Evolutionary conservation across 2,113 vertebrate species (phyloP).

Genomic region (Syngnathus typhle): DNA sequence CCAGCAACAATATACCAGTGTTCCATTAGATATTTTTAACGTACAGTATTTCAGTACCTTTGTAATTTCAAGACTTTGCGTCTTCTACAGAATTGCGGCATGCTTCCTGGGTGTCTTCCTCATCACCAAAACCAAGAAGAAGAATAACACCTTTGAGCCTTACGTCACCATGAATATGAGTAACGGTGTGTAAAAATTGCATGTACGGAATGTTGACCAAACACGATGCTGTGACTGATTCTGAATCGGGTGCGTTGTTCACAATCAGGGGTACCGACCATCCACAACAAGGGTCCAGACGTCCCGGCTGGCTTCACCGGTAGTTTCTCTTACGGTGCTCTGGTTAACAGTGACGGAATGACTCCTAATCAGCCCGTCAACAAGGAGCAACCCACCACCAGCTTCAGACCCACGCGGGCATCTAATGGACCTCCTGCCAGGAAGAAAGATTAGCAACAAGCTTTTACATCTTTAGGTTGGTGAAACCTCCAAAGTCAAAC

Average conservation of each 20-base stretch:
- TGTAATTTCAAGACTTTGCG: not conserved
- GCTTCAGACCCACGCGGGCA: constrained; percentile 35
- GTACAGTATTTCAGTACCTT: not conserved
- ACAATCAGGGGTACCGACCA: constrained; percentile 80
- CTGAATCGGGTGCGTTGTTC: not conserved
- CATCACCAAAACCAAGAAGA: constrained; percentile 85
- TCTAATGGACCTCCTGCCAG: constrained; percentile 68
- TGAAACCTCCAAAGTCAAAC: constrained; percentile 13
- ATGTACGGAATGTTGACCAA: not conserved
- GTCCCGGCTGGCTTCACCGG: constrained; percentile 85
- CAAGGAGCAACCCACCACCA: constrained; percentile 67
- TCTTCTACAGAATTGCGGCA: constrained; percentile 71
- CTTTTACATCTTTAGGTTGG: not conserved
- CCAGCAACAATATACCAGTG: not conserved
- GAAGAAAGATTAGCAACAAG: constrained; percentile 68
- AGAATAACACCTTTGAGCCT: constrained; percentile 81
- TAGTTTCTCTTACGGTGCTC: constrained; percentile 89
- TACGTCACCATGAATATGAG: constrained; percentile 92
- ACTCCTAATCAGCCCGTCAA: constrained; percentile 69
- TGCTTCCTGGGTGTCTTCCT: constrained; percentile 89
- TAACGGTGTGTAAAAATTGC: constrained; percentile 75
- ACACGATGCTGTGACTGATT: not conserved
- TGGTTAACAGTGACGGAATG: constrained; percentile 83
- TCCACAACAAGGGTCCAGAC: constrained; percentile 82
- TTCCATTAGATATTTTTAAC: not conserved